These are phyloP conservation scores for Microtus richardsoni DNA, from an alignment of 2,113 vertebrate genomes.

Conservation along the genomic window DNA sequence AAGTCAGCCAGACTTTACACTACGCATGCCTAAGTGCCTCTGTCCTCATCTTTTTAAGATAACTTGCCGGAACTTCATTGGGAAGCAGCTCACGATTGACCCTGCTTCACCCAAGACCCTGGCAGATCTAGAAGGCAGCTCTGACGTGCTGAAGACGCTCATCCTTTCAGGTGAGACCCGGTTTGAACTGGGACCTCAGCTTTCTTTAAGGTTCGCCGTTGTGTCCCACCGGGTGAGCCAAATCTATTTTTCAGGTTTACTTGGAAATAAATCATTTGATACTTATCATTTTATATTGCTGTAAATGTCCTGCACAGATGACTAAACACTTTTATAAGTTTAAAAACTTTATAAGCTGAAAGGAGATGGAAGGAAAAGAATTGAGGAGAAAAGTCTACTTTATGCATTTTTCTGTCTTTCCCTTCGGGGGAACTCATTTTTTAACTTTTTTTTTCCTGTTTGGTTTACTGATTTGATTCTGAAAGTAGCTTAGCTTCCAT, in stretches of 20 bases:
- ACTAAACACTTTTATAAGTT: not conserved
- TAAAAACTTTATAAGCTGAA: not conserved
- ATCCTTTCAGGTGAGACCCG: slow-evolving; percentile 82
- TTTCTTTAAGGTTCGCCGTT: not conserved
- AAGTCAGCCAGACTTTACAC: slow-evolving; percentile 6
- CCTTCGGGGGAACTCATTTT: not conserved
- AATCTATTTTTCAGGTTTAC: slow-evolving; percentile 49
- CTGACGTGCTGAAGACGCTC: slow-evolving; percentile 14
- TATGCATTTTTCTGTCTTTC: not conserved
- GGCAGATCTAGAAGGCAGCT: not conserved
- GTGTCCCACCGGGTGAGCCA: not conserved
- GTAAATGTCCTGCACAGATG: not conserved
- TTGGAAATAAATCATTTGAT: slow-evolving; percentile 59
- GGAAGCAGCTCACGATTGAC: slow-evolving; percentile 83
- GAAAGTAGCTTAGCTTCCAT: not conserved
- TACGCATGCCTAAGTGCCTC: slow-evolving; percentile 40
- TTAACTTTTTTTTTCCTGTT: not conserved
- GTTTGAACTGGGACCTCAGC: not conserved
- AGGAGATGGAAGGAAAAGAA: not conserved
- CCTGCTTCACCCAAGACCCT: not conserved
- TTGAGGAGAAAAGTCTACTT: not conserved
- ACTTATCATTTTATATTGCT: slow-evolving; percentile 43
- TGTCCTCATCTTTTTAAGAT: slow-evolving; percentile 87
- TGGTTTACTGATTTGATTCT: not conserved
- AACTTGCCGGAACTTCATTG: slow-evolving; percentile 90